Evolutionary conservation across 2,888 invertebrate species (phyloP).

Genomic region (Synanthedon tipuliformis): DNA sequence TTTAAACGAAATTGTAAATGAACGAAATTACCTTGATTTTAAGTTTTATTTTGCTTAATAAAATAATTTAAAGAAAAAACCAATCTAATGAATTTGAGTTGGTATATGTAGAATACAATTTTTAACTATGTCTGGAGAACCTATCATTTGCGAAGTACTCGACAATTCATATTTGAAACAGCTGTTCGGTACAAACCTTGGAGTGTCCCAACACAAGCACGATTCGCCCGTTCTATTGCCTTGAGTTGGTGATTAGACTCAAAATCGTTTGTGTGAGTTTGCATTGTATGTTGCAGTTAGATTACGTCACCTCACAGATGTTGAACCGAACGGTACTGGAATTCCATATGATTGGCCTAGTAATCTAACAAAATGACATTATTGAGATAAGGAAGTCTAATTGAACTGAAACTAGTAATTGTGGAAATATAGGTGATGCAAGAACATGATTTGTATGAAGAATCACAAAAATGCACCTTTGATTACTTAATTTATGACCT

Average conservation of each 20-base stretch:
- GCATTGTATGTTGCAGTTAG: background rate
- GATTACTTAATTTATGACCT: too few species aligned
- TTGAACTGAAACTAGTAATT: background rate
- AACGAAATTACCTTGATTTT: too few species aligned
- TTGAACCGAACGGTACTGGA: background rate
- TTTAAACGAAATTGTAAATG: too few species aligned
- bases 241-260: constrained; percentile 44
- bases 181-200: constrained; percentile 16
- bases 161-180: background rate
- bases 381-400: constrained; percentile 1
- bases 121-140: background rate
- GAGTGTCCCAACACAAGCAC: constrained; percentile 9
- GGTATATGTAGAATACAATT: too few species aligned
- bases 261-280: constrained; percentile 9
- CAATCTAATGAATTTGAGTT: too few species aligned
- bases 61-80: too few species aligned
- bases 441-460: background rate
- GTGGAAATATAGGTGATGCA: background rate
- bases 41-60: too few species aligned
- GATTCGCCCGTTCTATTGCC: constrained; percentile 40
- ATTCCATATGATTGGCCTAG: background rate
- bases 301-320: constrained; percentile 8
- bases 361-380: constrained; percentile 3
- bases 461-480: too few species aligned
- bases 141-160: background rate